Evolutionary conservation across 2,113 vertebrate species (phyloP), one percentile per base, ranked within the genome.

Genomic region (Micronycteris hirsuta): DNA sequence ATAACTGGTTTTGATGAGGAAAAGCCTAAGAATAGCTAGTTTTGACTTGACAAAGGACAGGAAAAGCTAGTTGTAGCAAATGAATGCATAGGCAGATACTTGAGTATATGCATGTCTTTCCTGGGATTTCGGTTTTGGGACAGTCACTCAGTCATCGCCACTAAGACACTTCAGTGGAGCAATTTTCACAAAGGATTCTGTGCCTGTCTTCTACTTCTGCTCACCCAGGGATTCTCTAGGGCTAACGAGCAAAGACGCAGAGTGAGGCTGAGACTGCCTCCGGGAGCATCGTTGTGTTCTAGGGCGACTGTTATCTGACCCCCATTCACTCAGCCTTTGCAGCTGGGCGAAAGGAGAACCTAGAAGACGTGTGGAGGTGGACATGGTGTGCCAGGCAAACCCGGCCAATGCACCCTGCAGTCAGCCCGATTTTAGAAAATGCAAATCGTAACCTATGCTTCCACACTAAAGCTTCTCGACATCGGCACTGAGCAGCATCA

Each of bases 1-100:
- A 61, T 74, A 89, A 97, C 96, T 94, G 87, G 97, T 98, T 95
- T 91, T 36, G 33, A 82, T 81, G n/a, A 94, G 92, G 67, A 97
- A 96, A 92, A 86, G 49, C 12, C 83, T 38, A 47, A 49, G 86
- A 93, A 94, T 8, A 74, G 68, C 91, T 70, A 33, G 86, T 86
- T 96, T 85, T 87, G 83, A 89, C 94, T 95, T 87, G 82, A 94
- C n/a, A 70, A 82, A 36, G 58, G 89, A 71, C 78, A 78, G 89
- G 94, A 95, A 93, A 95, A 81, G 65, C 86, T 76, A 67, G 93
- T 49, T 61, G 9, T 28, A n/a, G 52, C 56, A 84, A 73, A 81
- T 28, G 19, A 89, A 54, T 31, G 49, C 45, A 61, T 0, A 71
- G 89, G n/a, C 47, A 83, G 68, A 2, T 10, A 28, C 71, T 63